Conservation (phyloP, 2,888 invertebrate species). For the Drosophila niveifrons region DNA sequence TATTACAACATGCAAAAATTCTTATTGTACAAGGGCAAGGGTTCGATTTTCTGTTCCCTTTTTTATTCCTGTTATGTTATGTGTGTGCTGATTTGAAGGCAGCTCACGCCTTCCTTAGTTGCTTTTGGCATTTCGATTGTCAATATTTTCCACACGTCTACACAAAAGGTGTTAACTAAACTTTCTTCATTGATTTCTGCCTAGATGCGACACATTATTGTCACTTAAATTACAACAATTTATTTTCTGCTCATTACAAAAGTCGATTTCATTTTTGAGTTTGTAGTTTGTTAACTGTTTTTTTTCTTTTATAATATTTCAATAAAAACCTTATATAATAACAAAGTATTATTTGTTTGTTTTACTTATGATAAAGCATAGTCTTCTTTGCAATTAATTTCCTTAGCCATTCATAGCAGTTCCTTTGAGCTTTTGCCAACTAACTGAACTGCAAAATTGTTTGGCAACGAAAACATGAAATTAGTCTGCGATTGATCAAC, state of each 20-base stretch:
- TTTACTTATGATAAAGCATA: conserved; percentile 6
- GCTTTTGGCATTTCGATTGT: conserved; percentile 51
- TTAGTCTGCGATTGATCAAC: neutral
- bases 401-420: conserved; percentile 37
- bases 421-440: conserved; percentile 26
- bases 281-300: neutral
- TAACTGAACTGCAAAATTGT: conserved; percentile 64
- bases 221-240: conserved; percentile 11
- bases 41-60: conserved; percentile 20
- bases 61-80: conserved; percentile 9
- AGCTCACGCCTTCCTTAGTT: conserved; percentile 65
- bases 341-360: conserved; percentile 25
- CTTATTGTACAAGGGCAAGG: conserved; percentile 63
- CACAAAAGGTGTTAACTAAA: conserved; percentile 65
- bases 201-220: conserved; percentile 17
- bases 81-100: conserved; percentile 68
- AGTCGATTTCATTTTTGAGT: neutral
- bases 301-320: neutral
- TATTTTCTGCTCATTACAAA: neutral
- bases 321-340: neutral
- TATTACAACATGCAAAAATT: conserved; percentile 61
- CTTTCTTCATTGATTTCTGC: conserved; percentile 54
- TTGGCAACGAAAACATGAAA: conserved; percentile 50
- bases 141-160: conserved; percentile 78
- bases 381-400: conserved; percentile 53